Evolutionary conservation across 2,888 invertebrate genomes (phyloP), one percentile per base, ranked within the genome.

Genomic region (Zhuqinia jingwanae): DNA sequence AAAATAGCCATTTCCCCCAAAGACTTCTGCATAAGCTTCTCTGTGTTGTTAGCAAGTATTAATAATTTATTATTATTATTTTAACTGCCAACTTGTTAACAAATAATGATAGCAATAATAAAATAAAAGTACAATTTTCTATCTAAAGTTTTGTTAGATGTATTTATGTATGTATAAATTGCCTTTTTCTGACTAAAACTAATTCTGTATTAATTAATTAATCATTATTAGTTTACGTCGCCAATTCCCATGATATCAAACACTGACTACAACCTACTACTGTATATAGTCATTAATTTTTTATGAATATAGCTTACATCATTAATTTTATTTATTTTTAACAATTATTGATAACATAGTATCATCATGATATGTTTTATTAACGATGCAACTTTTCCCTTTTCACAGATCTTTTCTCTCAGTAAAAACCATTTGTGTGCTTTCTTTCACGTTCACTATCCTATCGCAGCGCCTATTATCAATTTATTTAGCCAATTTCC

Each of bases 331-430:
- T n/a, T n/a, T n/a, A n/a, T n/a, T n/a, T n/a, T 53, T 75, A 56
- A 30, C 27, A 22, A 47, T 53, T 47, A 47, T 20, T 56, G 56
- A 56, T 77, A 83, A 83, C 68, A 76, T 77, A 36, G 83, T 83
- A 77, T 77, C 70, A 73, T 81, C 76, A 77, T 83, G 83, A 83
- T 83, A 83, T 83, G 83, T 83, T 83, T 83, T 83, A 83, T 83
- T 77, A 83, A 83, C 83, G 77, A 77, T 83, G 76, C 83, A 83
- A 77, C 47, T 75, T 73, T 82, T 50, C 20, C 36, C n/a, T n/a
- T 70, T 73, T 75, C 75, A 63, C 63, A 30, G 82, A 63, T 75
- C 53, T 82, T 73, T 70, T 75, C 53, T 82, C 60, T 70, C 30
- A 36, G 3, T 45, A 47, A 36, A 20, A 47, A 47, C 45, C 50